Base-by-base conservation (phyloP, 2,113 vertebrate species). In the Lepisosteus osseus region DNA sequence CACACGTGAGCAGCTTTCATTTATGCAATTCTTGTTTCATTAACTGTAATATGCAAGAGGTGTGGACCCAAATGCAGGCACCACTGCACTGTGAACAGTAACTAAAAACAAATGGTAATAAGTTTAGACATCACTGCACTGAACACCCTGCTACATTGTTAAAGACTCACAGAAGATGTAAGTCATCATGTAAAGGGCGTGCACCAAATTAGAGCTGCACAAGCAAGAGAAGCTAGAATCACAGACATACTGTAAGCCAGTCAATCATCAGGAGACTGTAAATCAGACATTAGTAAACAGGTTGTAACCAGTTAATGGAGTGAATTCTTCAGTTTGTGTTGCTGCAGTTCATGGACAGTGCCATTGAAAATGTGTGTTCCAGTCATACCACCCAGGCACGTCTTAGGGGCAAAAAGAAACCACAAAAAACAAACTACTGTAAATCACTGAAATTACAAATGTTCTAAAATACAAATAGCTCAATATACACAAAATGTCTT, bases 91-190 rank as follows among this genome's bases (percentile, higher is more conserved):
- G 74, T 74, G 59, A 82, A 79, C 83, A 88, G 85, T 89, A 90
- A 86, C 84, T 82, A 86, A 85, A 88, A 86, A 84, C 86, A 86
- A 89, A 87, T 85, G 86, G 84, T 79, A 78, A 84, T 80, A 78
- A 83, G 82, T 76, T 82, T 29, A 77, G 79, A 51, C 47, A 51
- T 6, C 5, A 51, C 9, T 51, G 9, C 9, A 9, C 82, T 78
- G 78, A 81, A 85, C 82, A 77, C 13, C 78, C 65, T 72, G 57
- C 68, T 79, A 73, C 78, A 80, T 78, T 80, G 70, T 79, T 82
- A 69, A 72, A 76, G 65, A 64, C 54, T 77, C 62, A 44, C 66
- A 65, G 13, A 69, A 83, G 79, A 77, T 80, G 86, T 85, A 84
- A 87, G 87, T 87, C 84, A 29, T 29, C 29, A 83, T 82, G 73